These are phyloP conservation scores for Eleutherodactylus coqui DNA, from an alignment of 2,797 vertebrate species.

Conservation along the genomic window DNA sequence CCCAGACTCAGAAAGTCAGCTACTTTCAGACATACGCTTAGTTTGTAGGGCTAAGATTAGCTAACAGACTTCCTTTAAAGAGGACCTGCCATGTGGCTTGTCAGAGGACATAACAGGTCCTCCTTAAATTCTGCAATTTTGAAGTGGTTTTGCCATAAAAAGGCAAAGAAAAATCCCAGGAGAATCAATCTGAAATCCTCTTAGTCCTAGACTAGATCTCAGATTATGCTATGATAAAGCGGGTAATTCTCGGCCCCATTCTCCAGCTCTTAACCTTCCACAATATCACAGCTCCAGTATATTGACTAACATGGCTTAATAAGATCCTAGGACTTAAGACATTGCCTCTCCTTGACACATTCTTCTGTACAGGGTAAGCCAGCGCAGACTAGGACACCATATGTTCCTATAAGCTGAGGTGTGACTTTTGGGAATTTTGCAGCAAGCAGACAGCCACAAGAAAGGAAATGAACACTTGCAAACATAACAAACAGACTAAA, in stretches of 20 bases:
- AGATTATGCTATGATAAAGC: background rate
- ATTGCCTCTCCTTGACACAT: slow-evolving; percentile 10
- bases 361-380: background rate
- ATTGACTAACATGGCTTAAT: background rate
- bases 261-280: background rate
- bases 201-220: background rate
- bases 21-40: too few species aligned
- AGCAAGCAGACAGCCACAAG: slow-evolving; percentile 34
- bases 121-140: background rate
- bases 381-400: slow-evolving; percentile 35
- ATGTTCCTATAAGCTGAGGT: slow-evolving; percentile 53
- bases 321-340: background rate
- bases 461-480: slow-evolving; percentile 49
- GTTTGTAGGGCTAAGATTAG: too few species aligned
- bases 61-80: too few species aligned
- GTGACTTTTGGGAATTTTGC: slow-evolving; percentile 53
- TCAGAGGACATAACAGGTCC: too few species aligned
- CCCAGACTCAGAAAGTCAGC: too few species aligned
- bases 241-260: background rate
- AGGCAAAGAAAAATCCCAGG: background rate
- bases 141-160: background rate
- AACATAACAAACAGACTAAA: slow-evolving; percentile 53
- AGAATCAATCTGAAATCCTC: background rate
- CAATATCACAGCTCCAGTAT: background rate
- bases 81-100: too few species aligned